Evolutionary conservation across 1,140 invertebrate species (phyloP).

Genomic region (Doryteuthis pealeii): DNA sequence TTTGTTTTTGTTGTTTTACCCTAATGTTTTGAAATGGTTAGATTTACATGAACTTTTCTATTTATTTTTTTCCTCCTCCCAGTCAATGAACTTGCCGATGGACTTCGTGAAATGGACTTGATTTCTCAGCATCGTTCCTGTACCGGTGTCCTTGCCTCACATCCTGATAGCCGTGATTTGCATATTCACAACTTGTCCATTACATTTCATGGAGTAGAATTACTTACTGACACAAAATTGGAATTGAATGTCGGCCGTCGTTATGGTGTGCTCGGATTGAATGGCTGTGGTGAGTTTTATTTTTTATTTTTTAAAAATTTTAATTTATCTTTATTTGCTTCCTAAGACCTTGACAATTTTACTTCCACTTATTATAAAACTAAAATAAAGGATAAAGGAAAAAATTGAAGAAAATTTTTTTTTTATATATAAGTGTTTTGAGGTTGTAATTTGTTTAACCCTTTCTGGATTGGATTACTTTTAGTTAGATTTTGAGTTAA

Average conservation of each 20-base stretch:
- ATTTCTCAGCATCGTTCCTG: constrained; percentile 92
- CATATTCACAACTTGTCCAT: constrained; percentile 98
- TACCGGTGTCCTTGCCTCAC: constrained; percentile 91
- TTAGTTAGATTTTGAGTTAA: too few species aligned
- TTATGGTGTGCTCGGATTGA: constrained; percentile 94
- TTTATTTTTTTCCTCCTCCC: constrained; percentile 53
- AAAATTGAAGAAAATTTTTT: too few species aligned
- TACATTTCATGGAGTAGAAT: constrained; percentile 95
- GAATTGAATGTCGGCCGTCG: constrained; percentile 96
- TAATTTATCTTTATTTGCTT: too few species aligned
- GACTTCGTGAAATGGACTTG: constrained; percentile 74
- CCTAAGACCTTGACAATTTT: too few species aligned
- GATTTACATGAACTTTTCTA: too few species aligned
- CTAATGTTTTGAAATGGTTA: too few species aligned
- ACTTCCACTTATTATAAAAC: too few species aligned
- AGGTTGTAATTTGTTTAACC: too few species aligned
- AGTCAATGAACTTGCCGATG: constrained; percentile 81
- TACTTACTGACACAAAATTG: constrained; percentile 92
- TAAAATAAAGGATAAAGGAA: too few species aligned
- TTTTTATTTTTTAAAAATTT: constrained; percentile 9
- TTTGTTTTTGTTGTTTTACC: too few species aligned
- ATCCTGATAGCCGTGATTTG: constrained; percentile 91
- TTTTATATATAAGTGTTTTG: too few species aligned
- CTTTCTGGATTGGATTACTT: too few species aligned
- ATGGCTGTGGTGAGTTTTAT: constrained; percentile 81